These are phyloP conservation scores for Hetaerina titia DNA, from an alignment of 2,888 invertebrate genomes.

Conservation along the genomic window DNA sequence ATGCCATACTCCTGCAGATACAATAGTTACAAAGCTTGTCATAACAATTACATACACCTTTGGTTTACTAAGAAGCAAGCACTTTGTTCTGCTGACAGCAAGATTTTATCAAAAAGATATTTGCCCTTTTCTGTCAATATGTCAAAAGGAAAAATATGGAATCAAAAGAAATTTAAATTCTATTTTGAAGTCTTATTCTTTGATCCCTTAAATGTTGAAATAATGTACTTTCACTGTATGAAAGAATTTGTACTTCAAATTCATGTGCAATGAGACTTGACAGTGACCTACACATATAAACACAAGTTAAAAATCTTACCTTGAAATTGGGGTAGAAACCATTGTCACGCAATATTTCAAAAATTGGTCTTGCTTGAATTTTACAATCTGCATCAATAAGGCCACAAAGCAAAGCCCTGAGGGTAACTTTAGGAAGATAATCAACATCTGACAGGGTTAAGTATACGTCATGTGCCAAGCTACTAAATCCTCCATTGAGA, in stretches of 20 bases:
- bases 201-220: too few species aligned
- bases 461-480: conserved; percentile 14
- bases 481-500: conserved; percentile 5
- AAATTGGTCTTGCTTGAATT: background rate
- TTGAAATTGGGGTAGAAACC: background rate
- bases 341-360: background rate
- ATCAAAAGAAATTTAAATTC: too few species aligned
- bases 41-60: too few species aligned
- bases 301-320: background rate
- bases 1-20: too few species aligned
- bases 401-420: conserved; percentile 10
- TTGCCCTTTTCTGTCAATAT: too few species aligned
- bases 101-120: too few species aligned
- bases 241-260: background rate
- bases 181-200: too few species aligned
- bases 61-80: too few species aligned
- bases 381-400: background rate
- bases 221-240: too few species aligned
- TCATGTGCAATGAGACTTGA: background rate
- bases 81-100: too few species aligned
- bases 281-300: background rate
- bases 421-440: background rate
- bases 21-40: too few species aligned
- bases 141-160: too few species aligned
- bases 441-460: background rate